Percentiles rank a stretch among this genome's conserved stretches.
These are phyloP conservation scores for Asteroscopus sphinx DNA, from an alignment of 2,888 invertebrate genomes.

Conservation along the genomic window DNA sequence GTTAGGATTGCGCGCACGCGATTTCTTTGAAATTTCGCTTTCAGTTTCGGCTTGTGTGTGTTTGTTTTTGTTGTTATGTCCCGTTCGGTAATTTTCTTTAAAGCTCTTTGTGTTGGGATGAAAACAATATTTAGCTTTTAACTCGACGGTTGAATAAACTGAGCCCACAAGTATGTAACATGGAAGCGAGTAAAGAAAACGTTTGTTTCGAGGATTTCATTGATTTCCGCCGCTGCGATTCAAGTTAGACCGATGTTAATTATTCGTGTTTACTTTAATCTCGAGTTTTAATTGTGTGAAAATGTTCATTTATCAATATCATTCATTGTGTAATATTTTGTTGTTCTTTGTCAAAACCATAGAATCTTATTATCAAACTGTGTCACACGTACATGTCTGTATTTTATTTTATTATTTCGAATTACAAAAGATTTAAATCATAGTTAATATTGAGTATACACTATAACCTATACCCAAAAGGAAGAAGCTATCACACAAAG, in stretches of 20 bases:
- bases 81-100: conserved; percentile 70
- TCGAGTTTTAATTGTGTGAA: conserved; percentile 10
- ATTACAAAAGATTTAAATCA: too few relatives aligned
- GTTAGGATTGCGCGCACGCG: conserved; percentile 69
- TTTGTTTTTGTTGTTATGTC: conserved; percentile 70
- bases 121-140: conserved; percentile 50
- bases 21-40: conserved; percentile 77
- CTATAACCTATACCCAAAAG: too few relatives aligned
- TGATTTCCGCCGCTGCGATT: conserved; percentile 40
- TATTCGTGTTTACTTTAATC: conserved; percentile 23
- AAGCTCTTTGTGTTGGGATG: conserved; percentile 51
- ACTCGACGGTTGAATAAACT: conserved; percentile 40
- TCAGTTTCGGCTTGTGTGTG: conserved; percentile 48
- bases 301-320: conserved; percentile 16
- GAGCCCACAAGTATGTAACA: conserved; percentile 16
- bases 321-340: conserved; percentile 7
- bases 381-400: too few relatives aligned
- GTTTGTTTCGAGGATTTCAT: conserved; percentile 30
- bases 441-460: too few relatives aligned
- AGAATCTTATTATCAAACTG: too few relatives aligned
- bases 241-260: conserved; percentile 4
- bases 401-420: too few relatives aligned
- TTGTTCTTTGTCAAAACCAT: background rate
- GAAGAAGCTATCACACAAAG: too few relatives aligned
- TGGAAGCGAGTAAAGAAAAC: conserved; percentile 24